Base-by-base conservation (phyloP, 2,888 invertebrate species). In the Coleophora deauratella region DNA sequence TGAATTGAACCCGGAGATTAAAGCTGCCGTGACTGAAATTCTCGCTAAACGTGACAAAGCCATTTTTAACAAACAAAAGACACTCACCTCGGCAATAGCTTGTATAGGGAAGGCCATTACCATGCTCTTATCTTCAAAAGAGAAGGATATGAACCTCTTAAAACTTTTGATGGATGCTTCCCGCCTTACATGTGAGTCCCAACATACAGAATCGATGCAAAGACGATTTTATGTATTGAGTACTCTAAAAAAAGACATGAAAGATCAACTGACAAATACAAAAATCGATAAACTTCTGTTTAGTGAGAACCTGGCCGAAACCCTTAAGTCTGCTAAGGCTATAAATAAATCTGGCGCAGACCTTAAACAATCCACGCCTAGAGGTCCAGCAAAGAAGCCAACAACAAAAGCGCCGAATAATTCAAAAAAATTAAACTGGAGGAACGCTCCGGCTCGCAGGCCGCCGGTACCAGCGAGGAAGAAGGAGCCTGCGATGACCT, bases 41-140 rank as follows among this genome's bases (percentile, higher is more conserved):
- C 9, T 35, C 1, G 4, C 10, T 1, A 42, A 40, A 40, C 36
- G 39, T 2, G 45, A 45, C 35, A 44, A 41, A 36, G 41, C 33
- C n/a, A 42, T 47, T 9, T 40, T 40, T 15, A 21, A 11, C 9
- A 44, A 42, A 30, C 44, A 47, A 36, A 40, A 37, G 13, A 33
- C 38, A 34, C 9, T 38, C 0, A 14, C 44, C 10, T 33, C 27
- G 9, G 42, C 42, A 9, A 44, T 42, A 9, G 28, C 43, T n/a
- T 36, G 40, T 12, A 2, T 46, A 3, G 32, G 39, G 9, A 32
- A 42, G 32, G 35, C 37, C 9, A 27, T 45, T 10, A 42, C 37
- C n/a, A 9, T n/a, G 4, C 9, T 37, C 3, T 11, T 43, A 9
- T 12, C 33, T n/a, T 35, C 37, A 9, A 35, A 41, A 34, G 32